Evolutionary conservation across 2,797 vertebrate species (phyloP), one percentile per base, ranked within the genome.

Genomic region (Amniataba percoides): DNA sequence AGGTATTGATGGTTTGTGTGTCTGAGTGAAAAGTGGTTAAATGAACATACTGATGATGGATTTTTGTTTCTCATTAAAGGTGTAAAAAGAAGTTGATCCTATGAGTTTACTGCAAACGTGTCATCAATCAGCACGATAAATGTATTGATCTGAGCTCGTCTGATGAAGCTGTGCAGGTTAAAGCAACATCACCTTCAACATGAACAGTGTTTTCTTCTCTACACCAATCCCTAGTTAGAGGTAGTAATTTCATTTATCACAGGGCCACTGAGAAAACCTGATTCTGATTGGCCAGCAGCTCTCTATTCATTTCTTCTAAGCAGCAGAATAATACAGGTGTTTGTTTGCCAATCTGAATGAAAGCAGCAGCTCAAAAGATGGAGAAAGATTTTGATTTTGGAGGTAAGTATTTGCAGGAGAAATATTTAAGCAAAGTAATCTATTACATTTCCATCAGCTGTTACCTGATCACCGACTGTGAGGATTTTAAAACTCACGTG

Each of bases 1-100:
- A 71, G 49, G 49, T 43, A 34, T 16, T 36, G 23, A 80, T 62
- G 16, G 45, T 57, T 25, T 40, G 36, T 21, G 13, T 39, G 31
- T 21, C 21, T 7, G 11, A 45, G 39, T 4, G 12, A 43, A n/a
- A 34, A 55, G 27, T 15, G 23, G 27, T 34, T n/a, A 15, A 48
- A n/a, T n/a, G 9, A 55, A 65, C 6, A 10, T 25, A 23, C 15
- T 14, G 25, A 34, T 57, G 42, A 58, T 45, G 42, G 34, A 70
- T 49, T 25, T 5, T 23, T 15, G 16, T 64, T 36, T 51, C 1
- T 56, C 27, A 55, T 55, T 39, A 16, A 31, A 23, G 13, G 52
- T 13, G 36, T 36, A 12, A 25, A 31, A 61, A 13, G 25, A 39
- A 52, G 27, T 3, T 36, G 5, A 62, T 27, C 10, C 7, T 21